phyloP scores from a whole-genome alignment of 2,113 vertebrate species.

The Cygnus atratus region DNA sequence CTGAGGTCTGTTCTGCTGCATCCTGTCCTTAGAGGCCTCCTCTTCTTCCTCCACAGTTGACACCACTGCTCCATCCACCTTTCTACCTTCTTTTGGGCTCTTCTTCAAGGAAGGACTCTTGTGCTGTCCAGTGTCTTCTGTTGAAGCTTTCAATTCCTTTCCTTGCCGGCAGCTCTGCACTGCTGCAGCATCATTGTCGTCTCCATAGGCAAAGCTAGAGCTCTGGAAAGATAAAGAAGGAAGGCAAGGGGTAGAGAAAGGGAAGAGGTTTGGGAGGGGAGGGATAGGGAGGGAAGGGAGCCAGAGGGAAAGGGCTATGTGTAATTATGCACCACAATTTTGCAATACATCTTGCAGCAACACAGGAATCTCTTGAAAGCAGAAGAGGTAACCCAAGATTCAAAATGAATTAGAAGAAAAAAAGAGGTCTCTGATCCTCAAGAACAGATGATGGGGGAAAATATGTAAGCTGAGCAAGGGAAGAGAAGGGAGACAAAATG shows the following conservation, averaged over 20 bases:
- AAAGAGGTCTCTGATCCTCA: neutral
- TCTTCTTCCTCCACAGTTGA: constrained; percentile 74
- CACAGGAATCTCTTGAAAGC: neutral
- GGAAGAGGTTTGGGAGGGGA: neutral
- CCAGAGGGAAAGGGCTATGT: neutral
- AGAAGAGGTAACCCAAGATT: neutral
- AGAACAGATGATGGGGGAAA: neutral
- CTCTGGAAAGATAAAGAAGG: constrained; percentile 73
- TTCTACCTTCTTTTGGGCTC: constrained; percentile 76
- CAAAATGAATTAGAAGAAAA: neutral
- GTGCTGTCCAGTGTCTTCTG: constrained; percentile 72
- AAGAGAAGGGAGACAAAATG: neutral
- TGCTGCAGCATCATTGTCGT: constrained; percentile 70
- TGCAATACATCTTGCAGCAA: neutral
- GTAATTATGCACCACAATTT: neutral
- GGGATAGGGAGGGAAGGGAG: neutral
- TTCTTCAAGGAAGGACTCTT: constrained; percentile 80
- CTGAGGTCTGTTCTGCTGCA: constrained; percentile 75
- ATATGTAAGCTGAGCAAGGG: neutral
- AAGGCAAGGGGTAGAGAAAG: neutral
- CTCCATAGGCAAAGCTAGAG: constrained; percentile 74
- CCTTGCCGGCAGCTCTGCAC: constrained; percentile 67
- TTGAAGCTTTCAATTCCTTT: constrained; percentile 79
- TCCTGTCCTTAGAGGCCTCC: constrained; percentile 73
- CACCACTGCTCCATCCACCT: constrained; percentile 51